phyloP scores from a whole-genome alignment of 2,113 vertebrate species.

The Geococcyx californianus region DNA sequence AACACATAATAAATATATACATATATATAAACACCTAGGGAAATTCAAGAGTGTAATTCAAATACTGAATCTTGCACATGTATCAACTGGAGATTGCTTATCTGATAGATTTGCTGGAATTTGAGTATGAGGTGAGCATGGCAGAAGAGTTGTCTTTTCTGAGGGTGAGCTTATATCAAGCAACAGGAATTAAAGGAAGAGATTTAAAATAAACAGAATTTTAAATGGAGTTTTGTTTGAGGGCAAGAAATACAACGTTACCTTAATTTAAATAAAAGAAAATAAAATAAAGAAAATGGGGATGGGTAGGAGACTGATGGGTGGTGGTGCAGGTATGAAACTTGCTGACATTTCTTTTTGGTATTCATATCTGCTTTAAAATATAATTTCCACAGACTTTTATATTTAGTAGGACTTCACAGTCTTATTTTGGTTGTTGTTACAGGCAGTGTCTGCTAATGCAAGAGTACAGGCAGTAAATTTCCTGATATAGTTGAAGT shows the following conservation, averaged over 20 bases:
- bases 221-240: background rate
- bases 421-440: background rate
- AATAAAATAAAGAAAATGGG: background rate
- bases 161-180: background rate
- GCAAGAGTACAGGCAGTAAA: background rate
- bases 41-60: background rate
- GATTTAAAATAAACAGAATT: background rate
- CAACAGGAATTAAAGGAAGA: background rate
- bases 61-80: background rate
- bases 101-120: background rate
- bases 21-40: background rate
- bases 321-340: background rate
- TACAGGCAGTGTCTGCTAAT: background rate
- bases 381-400: background rate
- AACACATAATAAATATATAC: background rate
- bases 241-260: background rate
- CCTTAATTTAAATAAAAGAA: background rate
- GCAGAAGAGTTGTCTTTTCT: background rate
- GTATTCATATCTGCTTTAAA: background rate
- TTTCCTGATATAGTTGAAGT: background rate
- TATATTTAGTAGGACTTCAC: background rate
- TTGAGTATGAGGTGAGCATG: background rate
- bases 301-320: background rate
- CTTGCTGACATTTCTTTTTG: background rate
- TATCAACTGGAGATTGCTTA: background rate